Percentiles rank a stretch among this genome's conserved stretches.
These are phyloP conservation scores for Euwallacea fornicatus DNA, from an alignment of 1,140 invertebrate species.

Conservation along the genomic window DNA sequence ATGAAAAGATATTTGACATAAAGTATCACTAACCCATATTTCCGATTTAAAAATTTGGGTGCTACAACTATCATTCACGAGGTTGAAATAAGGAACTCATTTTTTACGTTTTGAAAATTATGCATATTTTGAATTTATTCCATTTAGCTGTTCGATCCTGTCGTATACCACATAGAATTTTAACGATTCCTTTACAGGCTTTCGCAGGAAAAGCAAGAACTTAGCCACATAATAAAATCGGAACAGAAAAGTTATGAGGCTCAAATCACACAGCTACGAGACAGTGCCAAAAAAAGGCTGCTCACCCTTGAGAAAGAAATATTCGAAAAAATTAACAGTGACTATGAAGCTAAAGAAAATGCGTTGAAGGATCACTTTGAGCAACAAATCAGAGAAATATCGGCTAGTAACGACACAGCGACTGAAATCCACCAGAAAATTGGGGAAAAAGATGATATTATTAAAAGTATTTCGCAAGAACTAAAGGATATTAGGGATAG, in stretches of 20 bases:
- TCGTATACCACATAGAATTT: too few species aligned
- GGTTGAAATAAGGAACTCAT: too few species aligned
- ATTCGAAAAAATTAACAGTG: constrained; percentile 35
- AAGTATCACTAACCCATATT: too few species aligned
- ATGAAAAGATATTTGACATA: too few species aligned
- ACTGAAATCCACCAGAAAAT: constrained; percentile 55
- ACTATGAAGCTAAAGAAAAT: constrained; percentile 45
- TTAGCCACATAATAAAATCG: constrained; percentile 28
- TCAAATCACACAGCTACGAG: constrained; percentile 40
- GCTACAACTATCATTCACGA: too few species aligned
- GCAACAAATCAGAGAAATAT: constrained; percentile 52
- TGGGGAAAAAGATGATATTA: constrained; percentile 52
- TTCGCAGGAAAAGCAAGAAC: constrained; percentile 31
- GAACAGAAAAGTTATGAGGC: constrained; percentile 41
- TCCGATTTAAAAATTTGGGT: too few species aligned
- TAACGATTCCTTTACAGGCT: constrained; percentile 16
- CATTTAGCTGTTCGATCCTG: too few species aligned
- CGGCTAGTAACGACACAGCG: constrained; percentile 50
- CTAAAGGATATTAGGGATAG: constrained; percentile 36
- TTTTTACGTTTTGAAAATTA: too few species aligned
- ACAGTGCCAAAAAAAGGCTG: constrained; percentile 46
- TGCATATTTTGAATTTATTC: too few species aligned
- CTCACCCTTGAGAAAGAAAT: constrained; percentile 47
- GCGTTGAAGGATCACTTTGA: constrained; percentile 56
- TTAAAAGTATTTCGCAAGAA: constrained; percentile 50